Percentiles rank a stretch among this genome's conserved stretches.
Conservation (phyloP, 2,113 vertebrate species). For the Ivindomyrus marchei region DNA sequence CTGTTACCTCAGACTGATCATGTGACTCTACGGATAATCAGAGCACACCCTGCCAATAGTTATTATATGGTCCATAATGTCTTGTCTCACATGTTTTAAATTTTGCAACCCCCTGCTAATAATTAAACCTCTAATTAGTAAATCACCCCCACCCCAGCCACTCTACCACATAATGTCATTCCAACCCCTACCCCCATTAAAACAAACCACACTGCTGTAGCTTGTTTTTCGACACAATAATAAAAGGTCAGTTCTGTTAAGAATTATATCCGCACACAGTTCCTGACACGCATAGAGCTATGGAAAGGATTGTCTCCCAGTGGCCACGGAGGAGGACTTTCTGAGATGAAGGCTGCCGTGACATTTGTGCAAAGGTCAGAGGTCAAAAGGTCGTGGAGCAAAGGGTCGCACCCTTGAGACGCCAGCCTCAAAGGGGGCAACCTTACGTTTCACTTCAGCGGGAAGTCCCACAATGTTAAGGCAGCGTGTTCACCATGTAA, state of each 20-base stretch:
- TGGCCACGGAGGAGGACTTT: background rate
- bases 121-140: background rate
- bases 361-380: background rate
- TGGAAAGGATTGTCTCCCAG: background rate
- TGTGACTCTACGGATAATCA: background rate
- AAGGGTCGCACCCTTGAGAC: background rate
- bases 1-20: background rate
- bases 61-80: background rate
- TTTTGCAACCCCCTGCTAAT: background rate
- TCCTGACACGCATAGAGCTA: background rate
- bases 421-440: background rate
- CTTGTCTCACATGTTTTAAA: background rate
- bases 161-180: background rate
- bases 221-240: background rate
- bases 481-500: background rate
- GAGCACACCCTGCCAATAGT: background rate
- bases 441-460: background rate
- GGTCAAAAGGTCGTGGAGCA: background rate
- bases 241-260: background rate
- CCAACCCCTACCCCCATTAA: background rate
- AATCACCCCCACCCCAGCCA: background rate
- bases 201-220: background rate
- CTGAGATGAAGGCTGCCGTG: background rate
- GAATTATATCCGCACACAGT: background rate
- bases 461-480: background rate